phyloP scores from a whole-genome alignment of 2,888 invertebrate species.

The Diloba caeruleocephala region DNA sequence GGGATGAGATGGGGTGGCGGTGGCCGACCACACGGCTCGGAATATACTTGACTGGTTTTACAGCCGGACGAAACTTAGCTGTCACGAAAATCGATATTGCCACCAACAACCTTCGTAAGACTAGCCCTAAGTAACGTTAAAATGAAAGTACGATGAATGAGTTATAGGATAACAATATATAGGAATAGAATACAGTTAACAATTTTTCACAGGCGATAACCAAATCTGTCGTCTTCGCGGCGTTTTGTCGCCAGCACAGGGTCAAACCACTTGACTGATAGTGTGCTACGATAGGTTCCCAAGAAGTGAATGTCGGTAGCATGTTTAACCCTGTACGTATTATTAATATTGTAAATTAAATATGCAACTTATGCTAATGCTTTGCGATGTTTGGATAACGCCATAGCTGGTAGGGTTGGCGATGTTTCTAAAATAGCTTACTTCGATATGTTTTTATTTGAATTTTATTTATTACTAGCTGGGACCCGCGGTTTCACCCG shows the following conservation, averaged over 20 bases:
- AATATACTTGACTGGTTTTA: too few species aligned
- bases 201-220: constrained; percentile 52
- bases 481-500: too few species aligned
- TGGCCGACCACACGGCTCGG: too few species aligned
- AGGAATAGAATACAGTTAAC: constrained; percentile 28
- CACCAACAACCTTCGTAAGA: too few species aligned
- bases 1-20: too few species aligned
- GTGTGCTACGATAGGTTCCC: constrained; percentile 57
- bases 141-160: neutral
- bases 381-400: constrained; percentile 17
- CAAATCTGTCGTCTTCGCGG: constrained; percentile 52
- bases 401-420: constrained; percentile 33
- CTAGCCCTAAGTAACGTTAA: too few species aligned
- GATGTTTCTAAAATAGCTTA: neutral
- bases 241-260: constrained; percentile 37
- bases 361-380: constrained; percentile 50
- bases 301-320: constrained; percentile 57
- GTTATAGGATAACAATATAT: neutral
- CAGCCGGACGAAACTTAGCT: too few species aligned
- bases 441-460: neutral
- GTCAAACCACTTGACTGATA: constrained; percentile 70
- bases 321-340: constrained; percentile 22
- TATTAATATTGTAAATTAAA: constrained; percentile 13
- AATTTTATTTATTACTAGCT: too few species aligned
- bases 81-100: too few species aligned